Conservation (phyloP, 92 coral and sea anemone species). For the Actinernus sp. region DNA sequence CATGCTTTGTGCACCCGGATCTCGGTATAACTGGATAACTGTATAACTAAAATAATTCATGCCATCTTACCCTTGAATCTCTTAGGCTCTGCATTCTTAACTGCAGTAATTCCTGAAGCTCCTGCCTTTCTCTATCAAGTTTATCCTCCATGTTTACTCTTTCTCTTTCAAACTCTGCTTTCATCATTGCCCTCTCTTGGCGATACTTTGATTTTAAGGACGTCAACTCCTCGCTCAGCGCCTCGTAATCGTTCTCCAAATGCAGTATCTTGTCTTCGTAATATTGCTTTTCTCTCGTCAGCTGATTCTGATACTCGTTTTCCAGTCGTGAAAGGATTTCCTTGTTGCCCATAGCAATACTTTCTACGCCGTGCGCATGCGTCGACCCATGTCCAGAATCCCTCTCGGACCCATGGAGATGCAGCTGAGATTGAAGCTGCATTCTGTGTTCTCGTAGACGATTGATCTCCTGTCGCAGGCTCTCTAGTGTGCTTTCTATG, state of each 20-base stretch:
- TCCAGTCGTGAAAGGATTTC: constrained; percentile 58
- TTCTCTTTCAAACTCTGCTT: constrained; percentile 83
- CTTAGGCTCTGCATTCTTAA: constrained; percentile 21
- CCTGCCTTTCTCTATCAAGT: constrained; percentile 74
- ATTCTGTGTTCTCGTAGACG: constrained; percentile 82
- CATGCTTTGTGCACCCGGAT: too few species aligned
- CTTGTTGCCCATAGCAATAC: constrained; percentile 12
- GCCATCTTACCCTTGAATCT: constrained; percentile 39
- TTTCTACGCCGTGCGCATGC: constrained; percentile 18
- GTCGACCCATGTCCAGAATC: constrained; percentile 14
- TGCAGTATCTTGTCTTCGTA: constrained; percentile 56
- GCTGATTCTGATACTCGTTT: constrained; percentile 69
- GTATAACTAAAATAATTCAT: too few species aligned
- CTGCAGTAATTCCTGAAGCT: constrained; percentile 60
- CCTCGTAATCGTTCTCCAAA: constrained; percentile 62
- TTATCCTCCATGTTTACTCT: constrained; percentile 77
- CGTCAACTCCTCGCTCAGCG: constrained; percentile 63
- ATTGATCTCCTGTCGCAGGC: constrained; percentile 79
- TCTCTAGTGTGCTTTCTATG: constrained; percentile 79
- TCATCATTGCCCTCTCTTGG: constrained; percentile 67
- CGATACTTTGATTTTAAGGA: constrained; percentile 65
- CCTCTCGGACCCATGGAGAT: constrained; percentile 17
- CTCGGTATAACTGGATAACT: too few species aligned
- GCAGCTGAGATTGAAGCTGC: constrained; percentile 86
- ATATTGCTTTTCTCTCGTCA: constrained; percentile 66